phyloP scores from a whole-genome alignment of 2,113 vertebrate genomes.

The sheep (Ovis aries) region ARS-UI_Ramb_v3.0 NC_056058.1:50527001-50527500 shows the following conservation, averaged over 20 bases:
- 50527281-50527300: not conserved
- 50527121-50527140: constrained; percentile 47
- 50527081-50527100: constrained; percentile 53
- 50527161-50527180: not conserved
- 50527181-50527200: not conserved
- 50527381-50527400: not conserved
- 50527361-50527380: not conserved
- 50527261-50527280: not conserved
- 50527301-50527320: not conserved
- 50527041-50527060: constrained; percentile 59
- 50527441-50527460: not conserved
- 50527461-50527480: not conserved
- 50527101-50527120: constrained; percentile 37
- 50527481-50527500: not conserved
- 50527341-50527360: not conserved
- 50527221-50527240: not conserved
- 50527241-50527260: not conserved
- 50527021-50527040: constrained; percentile 55
- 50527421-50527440: not conserved
- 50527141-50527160: constrained; percentile 60
- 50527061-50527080: constrained; percentile 54
- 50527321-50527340: not conserved
- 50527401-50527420: not conserved
- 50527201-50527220: not conserved
- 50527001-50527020: constrained; percentile 61